Evolutionary conservation across 2,888 invertebrate species (phyloP), one percentile per base, ranked within the genome.

Genomic region (Peribatodes rhomboidaria): DNA sequence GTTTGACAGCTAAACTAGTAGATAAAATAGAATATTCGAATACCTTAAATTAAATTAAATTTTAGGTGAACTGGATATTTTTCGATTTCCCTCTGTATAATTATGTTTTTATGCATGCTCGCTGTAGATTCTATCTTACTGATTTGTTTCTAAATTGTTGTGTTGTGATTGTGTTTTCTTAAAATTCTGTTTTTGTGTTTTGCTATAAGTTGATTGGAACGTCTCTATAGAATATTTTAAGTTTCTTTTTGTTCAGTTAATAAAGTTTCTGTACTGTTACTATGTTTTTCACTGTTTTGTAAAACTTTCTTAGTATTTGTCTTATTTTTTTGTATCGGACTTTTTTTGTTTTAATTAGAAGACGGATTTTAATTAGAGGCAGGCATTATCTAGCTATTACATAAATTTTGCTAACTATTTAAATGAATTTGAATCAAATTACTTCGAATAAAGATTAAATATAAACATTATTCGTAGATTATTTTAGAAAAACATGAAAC

Each of bases 221-320:
- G 61, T 59, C 54, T 61, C 42, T 54, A 61, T 50, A 33, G 11
- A 22, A 14, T 41, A 44, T 65, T 57, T 54, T 65, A 67, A 68
- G 65, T 67, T 60, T 50, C 18, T 49, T 50, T 61, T 39, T 58
- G 37, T 70, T 56, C 57, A 54, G 47, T 55, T 39, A 71, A 69
- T 69, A 71, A 71, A 71, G 50, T 67, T 60, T 63, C 65, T 62
- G 64, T 57, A 42, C 47, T 58, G 47, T 59, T 37, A 57, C 52
- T 68, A 50, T 65, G 67, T 65, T 65, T 69, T 65, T 68, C 52
- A 44, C 52, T 68, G 56, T 62, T 42, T 58, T 42, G 20, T 54
- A 20, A 56, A 11, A 55, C 33, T 41, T 59, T 54, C 14, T 61
- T 61, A 41, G n/a, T 64, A 16, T 52, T 54, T 35, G n/a, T 55